These are phyloP conservation scores for Condylostylus longicornis DNA, from an alignment of 1,140 invertebrate genomes.

Conservation along the genomic window DNA sequence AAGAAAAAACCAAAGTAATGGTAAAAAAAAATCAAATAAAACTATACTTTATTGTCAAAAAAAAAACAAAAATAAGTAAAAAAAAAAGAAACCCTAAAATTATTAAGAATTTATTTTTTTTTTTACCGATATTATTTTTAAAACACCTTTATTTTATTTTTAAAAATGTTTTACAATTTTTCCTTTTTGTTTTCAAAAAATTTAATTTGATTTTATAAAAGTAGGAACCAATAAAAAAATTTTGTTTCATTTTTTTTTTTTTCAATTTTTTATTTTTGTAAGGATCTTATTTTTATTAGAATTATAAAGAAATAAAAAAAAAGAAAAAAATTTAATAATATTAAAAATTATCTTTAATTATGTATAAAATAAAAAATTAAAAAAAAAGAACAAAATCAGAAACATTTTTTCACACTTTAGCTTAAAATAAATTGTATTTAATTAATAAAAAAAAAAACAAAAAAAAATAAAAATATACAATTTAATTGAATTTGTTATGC, in stretches of 20 bases:
- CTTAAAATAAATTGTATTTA: constrained; percentile 34
- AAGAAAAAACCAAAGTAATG: too few relatives aligned
- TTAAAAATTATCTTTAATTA: too few relatives aligned
- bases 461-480: constrained; percentile 28
- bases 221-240: constrained; percentile 7
- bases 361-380: constrained; percentile 9
- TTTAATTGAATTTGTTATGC: constrained; percentile 34
- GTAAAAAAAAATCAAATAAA: too few relatives aligned
- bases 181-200: too few relatives aligned
- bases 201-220: constrained; percentile 1
- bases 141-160: too few relatives aligned
- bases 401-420: constrained; percentile 33
- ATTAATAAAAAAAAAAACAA: constrained; percentile 24
- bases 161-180: too few relatives aligned
- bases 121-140: too few relatives aligned
- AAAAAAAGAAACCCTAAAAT: too few relatives aligned
- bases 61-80: too few relatives aligned
- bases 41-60: too few relatives aligned
- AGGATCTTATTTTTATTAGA: constrained; percentile 26
- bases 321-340: constrained; percentile 12
- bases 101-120: too few relatives aligned
- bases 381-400: constrained; percentile 20
- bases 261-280: constrained; percentile 27
- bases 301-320: constrained; percentile 14
- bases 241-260: constrained; percentile 27